These are phyloP conservation scores for Cosmia pyralina DNA, from an alignment of 2,888 invertebrate species.

Conservation along the genomic window DNA sequence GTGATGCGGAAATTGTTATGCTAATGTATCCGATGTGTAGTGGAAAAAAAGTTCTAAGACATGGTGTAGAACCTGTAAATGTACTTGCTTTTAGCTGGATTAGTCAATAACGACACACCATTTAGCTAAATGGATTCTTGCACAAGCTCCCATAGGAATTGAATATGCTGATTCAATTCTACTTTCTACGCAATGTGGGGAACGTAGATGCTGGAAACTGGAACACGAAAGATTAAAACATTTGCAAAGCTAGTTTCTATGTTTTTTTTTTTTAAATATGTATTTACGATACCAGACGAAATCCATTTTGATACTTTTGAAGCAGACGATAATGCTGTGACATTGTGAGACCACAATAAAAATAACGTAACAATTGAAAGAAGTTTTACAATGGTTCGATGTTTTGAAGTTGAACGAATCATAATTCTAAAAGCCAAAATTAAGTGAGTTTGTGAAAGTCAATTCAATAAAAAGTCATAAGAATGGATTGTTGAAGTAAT, in stretches of 20 bases:
- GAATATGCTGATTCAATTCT: background rate
- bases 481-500: constrained; percentile 21
- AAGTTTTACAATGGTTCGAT: constrained; percentile 18
- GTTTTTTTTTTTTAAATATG: constrained; percentile 5
- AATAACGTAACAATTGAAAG: constrained; percentile 12
- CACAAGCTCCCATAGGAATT: background rate
- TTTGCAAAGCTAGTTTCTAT: background rate
- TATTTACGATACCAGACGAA: constrained; percentile 14
- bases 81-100: constrained; percentile 7
- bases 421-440: constrained; percentile 23
- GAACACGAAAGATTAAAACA: constrained; percentile 4
- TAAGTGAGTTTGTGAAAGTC: constrained; percentile 37
- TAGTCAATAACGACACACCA: background rate
- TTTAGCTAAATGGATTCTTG: constrained; percentile 1
- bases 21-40: constrained; percentile 49
- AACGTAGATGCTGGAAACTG: background rate
- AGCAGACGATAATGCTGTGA: constrained; percentile 8
- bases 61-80: constrained; percentile 16
- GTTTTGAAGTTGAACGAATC: constrained; percentile 17
- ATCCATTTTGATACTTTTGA: constrained; percentile 14
- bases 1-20: constrained; percentile 55
- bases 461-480: constrained; percentile 18
- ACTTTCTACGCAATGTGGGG: constrained; percentile 6
- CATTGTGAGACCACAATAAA: constrained; percentile 14
- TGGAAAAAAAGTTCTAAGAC: constrained; percentile 42